Conservation (phyloP, 2,888 invertebrate genomes). For the Trissolcus brochymenae region DNA sequence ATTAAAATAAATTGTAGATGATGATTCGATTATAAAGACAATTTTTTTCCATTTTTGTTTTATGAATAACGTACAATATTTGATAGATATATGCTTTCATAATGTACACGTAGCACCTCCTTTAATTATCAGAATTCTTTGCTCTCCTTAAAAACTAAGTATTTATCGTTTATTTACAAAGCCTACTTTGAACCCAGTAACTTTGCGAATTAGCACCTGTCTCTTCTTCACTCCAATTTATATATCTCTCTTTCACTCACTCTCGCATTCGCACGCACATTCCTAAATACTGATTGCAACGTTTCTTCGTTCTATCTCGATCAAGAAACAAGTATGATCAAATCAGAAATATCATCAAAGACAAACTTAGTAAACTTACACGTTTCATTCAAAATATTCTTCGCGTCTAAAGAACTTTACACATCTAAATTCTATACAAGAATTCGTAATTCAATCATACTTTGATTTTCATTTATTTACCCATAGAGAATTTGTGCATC, state of each 20-base stretch:
- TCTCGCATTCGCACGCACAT: slow-evolving; percentile 19
- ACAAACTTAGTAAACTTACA: slow-evolving; percentile 41
- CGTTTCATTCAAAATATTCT: slow-evolving; percentile 20
- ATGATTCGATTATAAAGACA: slow-evolving; percentile 53
- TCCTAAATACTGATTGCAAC: slow-evolving; percentile 54
- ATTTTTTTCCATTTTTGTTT: slow-evolving; percentile 8
- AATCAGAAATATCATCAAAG: slow-evolving; percentile 33
- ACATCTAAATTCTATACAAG: slow-evolving; percentile 36
- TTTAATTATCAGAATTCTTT: slow-evolving; percentile 51
- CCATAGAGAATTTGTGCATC: slow-evolving; percentile 50
- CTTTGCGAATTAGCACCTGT: slow-evolving; percentile 58
- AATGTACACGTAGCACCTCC: slow-evolving; percentile 57
- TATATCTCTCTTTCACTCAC: slow-evolving; percentile 25
- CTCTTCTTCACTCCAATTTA: slow-evolving; percentile 43
- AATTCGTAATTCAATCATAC: slow-evolving; percentile 56
- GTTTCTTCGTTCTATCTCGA: slow-evolving; percentile 34
- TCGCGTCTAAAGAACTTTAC: slow-evolving; percentile 33
- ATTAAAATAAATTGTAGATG: slow-evolving; percentile 50
- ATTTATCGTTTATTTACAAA: slow-evolving; percentile 54
- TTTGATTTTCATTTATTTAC: slow-evolving; percentile 48
- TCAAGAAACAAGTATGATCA: slow-evolving; percentile 54
- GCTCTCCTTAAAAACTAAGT: slow-evolving; percentile 50
- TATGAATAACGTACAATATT: slow-evolving; percentile 2
- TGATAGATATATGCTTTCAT: slow-evolving; percentile 10
- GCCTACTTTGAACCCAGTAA: slow-evolving; percentile 52